A percentile compares a stretch with the other conserved stretches of the same genome.
Evolutionary conservation across 2,888 invertebrate genomes (phyloP).

Genomic region (Crioceris asparagi): DNA sequence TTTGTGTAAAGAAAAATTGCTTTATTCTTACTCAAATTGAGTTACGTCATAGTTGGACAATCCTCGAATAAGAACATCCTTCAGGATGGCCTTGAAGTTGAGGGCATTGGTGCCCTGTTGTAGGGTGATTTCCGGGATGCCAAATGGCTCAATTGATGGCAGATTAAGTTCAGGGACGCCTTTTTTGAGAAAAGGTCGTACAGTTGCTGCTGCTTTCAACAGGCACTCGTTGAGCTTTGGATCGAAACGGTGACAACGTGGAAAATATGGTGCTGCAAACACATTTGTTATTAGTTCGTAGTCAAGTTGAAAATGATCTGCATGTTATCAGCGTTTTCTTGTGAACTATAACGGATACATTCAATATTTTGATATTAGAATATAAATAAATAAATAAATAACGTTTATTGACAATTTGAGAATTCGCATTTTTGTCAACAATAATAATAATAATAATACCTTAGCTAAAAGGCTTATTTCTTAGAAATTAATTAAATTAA

Average conservation of each 20-base stretch:
- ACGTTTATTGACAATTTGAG: no score
- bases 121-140: constrained; percentile 23
- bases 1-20: not conserved
- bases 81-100: constrained; percentile 23
- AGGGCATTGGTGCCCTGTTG: constrained; percentile 23
- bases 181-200: constrained; percentile 25
- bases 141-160: constrained; percentile 28
- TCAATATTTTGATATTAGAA: no score
- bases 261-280: constrained; percentile 11
- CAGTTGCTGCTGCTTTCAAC: constrained; percentile 22
- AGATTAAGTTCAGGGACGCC: constrained; percentile 32
- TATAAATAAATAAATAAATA: no score
- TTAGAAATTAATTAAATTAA: no score
- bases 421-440: no score
- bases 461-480: no score
- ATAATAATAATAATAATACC: no score
- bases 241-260: constrained; percentile 23
- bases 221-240: constrained; percentile 28
- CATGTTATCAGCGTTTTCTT: no score
- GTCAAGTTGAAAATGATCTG: no score
- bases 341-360: no score
- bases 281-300: no score
- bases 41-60: constrained; percentile 20
- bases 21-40: constrained; percentile 21
- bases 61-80: constrained; percentile 21